Percentiles rank a stretch among this genome's conserved stretches.
phyloP scores from a whole-genome alignment of 2,888 invertebrate species.

The Dromius quadrimaculatus region DNA sequence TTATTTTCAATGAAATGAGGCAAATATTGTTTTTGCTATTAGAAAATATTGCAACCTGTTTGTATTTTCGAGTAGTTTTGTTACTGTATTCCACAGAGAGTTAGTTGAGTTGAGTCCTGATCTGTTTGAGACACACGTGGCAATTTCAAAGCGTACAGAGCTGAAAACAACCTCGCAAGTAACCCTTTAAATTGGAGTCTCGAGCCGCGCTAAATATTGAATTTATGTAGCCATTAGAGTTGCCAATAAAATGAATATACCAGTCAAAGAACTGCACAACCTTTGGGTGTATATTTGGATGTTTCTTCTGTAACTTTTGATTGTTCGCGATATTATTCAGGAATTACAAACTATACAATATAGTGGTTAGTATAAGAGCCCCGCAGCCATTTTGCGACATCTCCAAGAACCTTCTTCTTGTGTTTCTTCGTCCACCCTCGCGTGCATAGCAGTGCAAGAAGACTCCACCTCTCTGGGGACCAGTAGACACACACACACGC shows the following conservation, averaged over 20 bases:
- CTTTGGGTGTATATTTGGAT: neutral
- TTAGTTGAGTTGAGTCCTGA: constrained; percentile 11
- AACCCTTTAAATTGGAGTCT: constrained; percentile 61
- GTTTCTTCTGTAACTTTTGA: neutral
- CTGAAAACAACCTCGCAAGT: constrained; percentile 59
- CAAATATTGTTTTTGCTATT: too few relatives aligned
- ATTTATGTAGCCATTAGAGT: constrained; percentile 63
- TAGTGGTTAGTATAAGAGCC: too few relatives aligned
- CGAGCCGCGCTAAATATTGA: constrained; percentile 63
- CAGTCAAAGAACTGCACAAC: neutral
- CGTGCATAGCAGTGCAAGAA: constrained; percentile 55
- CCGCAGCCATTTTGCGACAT: too few relatives aligned
- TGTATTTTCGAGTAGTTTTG: too few relatives aligned
- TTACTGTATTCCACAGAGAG: too few relatives aligned
- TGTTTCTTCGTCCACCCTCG: constrained; percentile 22
- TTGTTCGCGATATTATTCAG: neutral
- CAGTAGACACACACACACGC: constrained; percentile 53
- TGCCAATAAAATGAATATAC: constrained; percentile 54
- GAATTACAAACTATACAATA: too few relatives aligned
- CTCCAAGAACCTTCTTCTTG: too few relatives aligned
- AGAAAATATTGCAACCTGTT: too few relatives aligned
- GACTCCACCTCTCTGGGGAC: constrained; percentile 68
- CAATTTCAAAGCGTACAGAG: constrained; percentile 58
- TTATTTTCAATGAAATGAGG: too few relatives aligned
- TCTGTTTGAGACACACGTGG: constrained; percentile 30